Evolutionary conservation across 2,113 vertebrate genomes (phyloP).

Genomic region (Pelecanus crispus): DNA sequence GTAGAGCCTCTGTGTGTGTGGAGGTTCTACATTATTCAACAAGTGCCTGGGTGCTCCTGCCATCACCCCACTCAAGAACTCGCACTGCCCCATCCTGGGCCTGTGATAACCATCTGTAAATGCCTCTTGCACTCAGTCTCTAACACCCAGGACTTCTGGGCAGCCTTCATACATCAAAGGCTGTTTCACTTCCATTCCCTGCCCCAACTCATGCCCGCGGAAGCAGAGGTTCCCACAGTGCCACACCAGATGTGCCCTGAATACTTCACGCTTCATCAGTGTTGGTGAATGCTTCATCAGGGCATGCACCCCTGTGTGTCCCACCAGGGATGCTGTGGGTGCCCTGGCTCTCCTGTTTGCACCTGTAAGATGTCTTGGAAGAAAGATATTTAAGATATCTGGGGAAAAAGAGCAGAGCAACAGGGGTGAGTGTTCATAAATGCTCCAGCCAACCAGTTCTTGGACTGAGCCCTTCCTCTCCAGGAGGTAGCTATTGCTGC

Average conservation of each 20-base stretch:
- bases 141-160: not conserved
- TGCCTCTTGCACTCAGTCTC: not conserved
- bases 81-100: too few relatives aligned
- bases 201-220: accelerated
- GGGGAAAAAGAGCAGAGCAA: not conserved
- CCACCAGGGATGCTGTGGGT: not conserved
- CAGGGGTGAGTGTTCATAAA: not conserved
- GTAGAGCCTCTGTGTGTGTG: not conserved
- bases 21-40: not conserved
- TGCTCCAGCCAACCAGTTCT: not conserved
- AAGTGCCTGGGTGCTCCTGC: not conserved
- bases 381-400: not conserved
- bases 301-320: not conserved
- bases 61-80: not conserved
- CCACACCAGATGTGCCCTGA: not conserved
- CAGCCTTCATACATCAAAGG: not conserved
- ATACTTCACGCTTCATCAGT: not conserved
- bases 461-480: not conserved
- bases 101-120: not conserved
- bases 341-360: not conserved
- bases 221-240: not conserved
- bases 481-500: not conserved
- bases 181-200: not conserved
- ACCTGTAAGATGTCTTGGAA: not conserved
- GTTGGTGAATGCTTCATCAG: not conserved